Evolutionary conservation across 2,797 vertebrate genomes (phyloP), one percentile per base, ranked within the genome.

Genomic region (Heterohyrax brucei): DNA sequence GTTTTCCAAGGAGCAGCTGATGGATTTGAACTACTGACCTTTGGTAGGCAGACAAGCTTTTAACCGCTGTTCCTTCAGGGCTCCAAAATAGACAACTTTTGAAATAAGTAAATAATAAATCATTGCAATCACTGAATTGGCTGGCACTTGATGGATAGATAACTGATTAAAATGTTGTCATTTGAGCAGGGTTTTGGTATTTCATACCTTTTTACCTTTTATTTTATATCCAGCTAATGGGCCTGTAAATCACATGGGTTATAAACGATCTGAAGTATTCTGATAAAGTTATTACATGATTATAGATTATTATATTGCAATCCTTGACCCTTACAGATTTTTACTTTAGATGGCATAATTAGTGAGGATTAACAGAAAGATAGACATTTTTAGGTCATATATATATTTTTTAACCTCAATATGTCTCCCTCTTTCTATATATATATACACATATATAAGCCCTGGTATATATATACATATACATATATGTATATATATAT

Each of bases 301-400:
- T 93, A 64, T 44, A 72, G 80, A 72, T 81, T 79, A 82, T 61
- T 87, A 70, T 89, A 13, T 91, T 81, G 10, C 24, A 79, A 33
- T 1, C 33, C 16, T 56, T 91, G 7, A 3, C 6, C 9, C 7
- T 24, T 33, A 7, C 7, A n/a, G 16, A 68, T 87, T 78, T 87
- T 50, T 89, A 70, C 61, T 95, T 59, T 86, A 87, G 56, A 61
- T 85, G 75, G 81, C 79, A 59, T 8, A 90, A 30, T 66, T 64
- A 84, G 22, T 75, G 46, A 73, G 93, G 80, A 84, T 68, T 73
- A 75, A 75, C 75, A 44, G 59, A 77, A 83, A 76, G 73, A 77
- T 77, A 6, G 10, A 79, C 44, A 75, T 46, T 50, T 26, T 77
- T 48, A 77, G 16, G 30, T 64, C 92, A 12, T 56, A 73, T 22